phyloP scores from a whole-genome alignment of 2,797 vertebrate species.

The Chelonia mydas region DNA sequence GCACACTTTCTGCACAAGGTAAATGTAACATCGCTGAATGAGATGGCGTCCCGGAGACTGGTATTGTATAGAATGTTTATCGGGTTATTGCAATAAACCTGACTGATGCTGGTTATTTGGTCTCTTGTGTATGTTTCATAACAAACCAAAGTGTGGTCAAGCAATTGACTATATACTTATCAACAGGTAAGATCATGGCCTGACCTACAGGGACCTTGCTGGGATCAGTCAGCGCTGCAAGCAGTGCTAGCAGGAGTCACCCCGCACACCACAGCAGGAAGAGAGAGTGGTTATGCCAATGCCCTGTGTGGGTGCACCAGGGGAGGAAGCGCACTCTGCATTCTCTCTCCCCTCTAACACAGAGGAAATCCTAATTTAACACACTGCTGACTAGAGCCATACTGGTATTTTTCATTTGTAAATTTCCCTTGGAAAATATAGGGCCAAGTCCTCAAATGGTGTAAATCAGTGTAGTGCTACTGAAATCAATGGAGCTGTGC shows the following conservation, averaged over 20 bases:
- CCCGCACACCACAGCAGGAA: not conserved
- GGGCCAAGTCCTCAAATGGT: constrained; percentile 22
- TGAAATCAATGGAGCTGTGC: not conserved
- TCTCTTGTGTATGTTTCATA: not conserved
- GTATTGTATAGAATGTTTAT: not conserved
- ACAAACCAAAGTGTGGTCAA: not conserved
- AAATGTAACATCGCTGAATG: not conserved
- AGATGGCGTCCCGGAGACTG: not conserved
- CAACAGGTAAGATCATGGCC: not conserved
- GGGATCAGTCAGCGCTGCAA: accelerated
- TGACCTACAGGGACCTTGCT: not conserved
- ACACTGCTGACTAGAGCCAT: constrained; percentile 1
- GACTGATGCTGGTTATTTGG: not conserved
- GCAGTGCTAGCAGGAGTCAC: not conserved
- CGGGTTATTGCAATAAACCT: not conserved
- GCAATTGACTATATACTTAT: not conserved
- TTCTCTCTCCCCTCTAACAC: not conserved
- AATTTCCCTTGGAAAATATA: constrained; percentile 56
- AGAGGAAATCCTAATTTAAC: not conserved
- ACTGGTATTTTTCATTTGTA: constrained; percentile 61
- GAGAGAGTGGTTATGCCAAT: not conserved
- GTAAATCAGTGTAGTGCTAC: constrained; percentile 30
- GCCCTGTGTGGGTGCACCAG: not conserved
- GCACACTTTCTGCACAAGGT: not conserved
- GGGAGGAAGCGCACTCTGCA: not conserved